Percentiles rank a stretch among this genome's conserved stretches.
Evolutionary conservation across 2,888 invertebrate genomes (phyloP).

Genomic region (Bunonema sp.): DNA sequence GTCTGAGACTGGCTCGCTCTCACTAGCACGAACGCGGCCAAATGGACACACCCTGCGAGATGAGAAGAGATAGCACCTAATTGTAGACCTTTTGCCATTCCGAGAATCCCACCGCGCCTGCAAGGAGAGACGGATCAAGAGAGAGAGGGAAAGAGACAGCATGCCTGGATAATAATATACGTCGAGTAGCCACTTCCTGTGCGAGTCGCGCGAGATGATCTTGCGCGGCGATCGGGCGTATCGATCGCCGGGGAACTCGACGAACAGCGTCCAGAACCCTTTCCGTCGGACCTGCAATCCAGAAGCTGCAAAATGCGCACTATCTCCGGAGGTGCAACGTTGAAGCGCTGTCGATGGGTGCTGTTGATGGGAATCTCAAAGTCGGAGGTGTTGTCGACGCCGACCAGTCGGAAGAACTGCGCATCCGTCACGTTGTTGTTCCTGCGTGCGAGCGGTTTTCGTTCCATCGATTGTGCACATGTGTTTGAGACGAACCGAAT

Average conservation of each 20-base stretch:
- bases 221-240: constrained; percentile 38
- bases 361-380: constrained; percentile 22
- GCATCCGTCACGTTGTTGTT: constrained; percentile 42
- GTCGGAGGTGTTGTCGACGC: constrained; percentile 42
- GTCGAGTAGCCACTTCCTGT: constrained; percentile 41
- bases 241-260: constrained; percentile 41
- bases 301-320: too few relatives aligned
- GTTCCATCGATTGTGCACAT: too few relatives aligned
- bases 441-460: too few relatives aligned
- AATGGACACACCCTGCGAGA: too few relatives aligned
- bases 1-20: too few relatives aligned
- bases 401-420: constrained; percentile 38
- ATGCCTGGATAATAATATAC: constrained; percentile 33
- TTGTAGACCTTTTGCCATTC: constrained; percentile 31
- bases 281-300: constrained; percentile 30
- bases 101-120: constrained; percentile 28
- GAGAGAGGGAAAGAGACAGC: too few relatives aligned
- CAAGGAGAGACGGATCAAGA: too few relatives aligned
- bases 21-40: too few relatives aligned
- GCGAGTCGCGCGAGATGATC: constrained; percentile 42
- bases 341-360: too few relatives aligned
- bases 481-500: too few relatives aligned
- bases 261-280: constrained; percentile 42
- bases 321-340: too few relatives aligned
- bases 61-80: too few relatives aligned